A percentile compares a stretch with the other conserved stretches of the same genome.
These are phyloP conservation scores for Hycleus phaleratus DNA, from an alignment of 1,140 invertebrate genomes.

Conservation along the genomic window DNA sequence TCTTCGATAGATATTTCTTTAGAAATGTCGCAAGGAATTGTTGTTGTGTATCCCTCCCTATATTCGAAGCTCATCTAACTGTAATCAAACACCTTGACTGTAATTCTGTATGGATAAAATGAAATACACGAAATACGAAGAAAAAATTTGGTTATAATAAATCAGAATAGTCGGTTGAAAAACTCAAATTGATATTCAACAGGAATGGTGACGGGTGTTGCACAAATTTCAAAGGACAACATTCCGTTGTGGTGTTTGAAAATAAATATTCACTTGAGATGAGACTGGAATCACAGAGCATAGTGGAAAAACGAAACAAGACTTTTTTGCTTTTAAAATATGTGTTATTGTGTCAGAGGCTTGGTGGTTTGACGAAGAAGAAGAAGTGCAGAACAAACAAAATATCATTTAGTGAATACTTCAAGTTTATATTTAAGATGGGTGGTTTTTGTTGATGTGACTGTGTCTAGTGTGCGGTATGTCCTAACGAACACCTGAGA, in stretches of 20 bases:
- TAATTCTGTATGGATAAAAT: background rate
- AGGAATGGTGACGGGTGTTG: background rate
- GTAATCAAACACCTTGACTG: conserved; percentile 1
- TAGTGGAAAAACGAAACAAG: conserved; percentile 14
- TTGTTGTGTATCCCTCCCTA: background rate
- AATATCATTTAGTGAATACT: conserved; percentile 23
- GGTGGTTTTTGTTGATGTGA: conserved; percentile 9
- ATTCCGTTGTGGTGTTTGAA: conserved; percentile 5
- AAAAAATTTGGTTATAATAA: conserved; percentile 2
- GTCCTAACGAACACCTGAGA: conserved; percentile 16
- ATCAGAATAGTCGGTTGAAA: conserved; percentile 8
- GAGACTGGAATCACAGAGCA: background rate
- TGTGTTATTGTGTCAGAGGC: conserved; percentile 27
- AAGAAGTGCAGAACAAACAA: conserved; percentile 22
- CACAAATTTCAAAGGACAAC: conserved; percentile 15
- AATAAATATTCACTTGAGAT: background rate
- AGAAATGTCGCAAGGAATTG: background rate
- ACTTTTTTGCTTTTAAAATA: conserved; percentile 5
- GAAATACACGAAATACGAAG: background rate
- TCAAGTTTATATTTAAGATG: conserved; percentile 1
- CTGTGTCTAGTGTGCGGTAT: conserved; percentile 10
- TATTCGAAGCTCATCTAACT: background rate
- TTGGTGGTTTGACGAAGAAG: conserved; percentile 10
- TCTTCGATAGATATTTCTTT: too few species aligned
- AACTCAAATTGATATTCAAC: conserved; percentile 5